Evolutionary conservation across 2,888 invertebrate genomes (phyloP), one percentile per base, ranked within the genome.

Genomic region (Oligia latruncula): DNA sequence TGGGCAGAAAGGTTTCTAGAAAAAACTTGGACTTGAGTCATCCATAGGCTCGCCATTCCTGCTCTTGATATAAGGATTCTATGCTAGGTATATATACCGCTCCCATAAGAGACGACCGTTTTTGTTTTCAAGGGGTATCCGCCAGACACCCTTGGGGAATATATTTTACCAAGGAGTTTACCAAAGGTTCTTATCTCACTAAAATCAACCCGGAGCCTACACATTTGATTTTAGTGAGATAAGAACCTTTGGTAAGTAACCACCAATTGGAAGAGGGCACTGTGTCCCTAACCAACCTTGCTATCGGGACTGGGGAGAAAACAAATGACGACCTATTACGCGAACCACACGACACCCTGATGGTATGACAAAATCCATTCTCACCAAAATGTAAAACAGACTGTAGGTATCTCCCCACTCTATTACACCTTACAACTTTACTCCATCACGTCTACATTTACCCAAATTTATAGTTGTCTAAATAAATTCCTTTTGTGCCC

Each of bases 401-500:
- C 29, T 43, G 17, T 13, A 6, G 60, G 64, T 80, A 71, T 43
- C 75, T 65, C 23, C 20, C 15, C 62, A 71, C 76, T 84, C 71
- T 71, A 81, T 78, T 46, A 78, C 49, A 52, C 58, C 64, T 64
- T 43, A 74, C 66, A 60, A 73, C 52, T 84, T 67, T 40, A 73
- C 83, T 79, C 58, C 83, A 85, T 81, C 71, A 66, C 80, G 74
- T 78, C 76, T 70, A 76, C 77, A 70, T 80, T 82, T 68, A 83
- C 72, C 74, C 29, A n/a, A 88, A 88, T 88, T 84, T 87, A 89
- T 88, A 86, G 86, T 90, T 83, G 66, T 78, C 78, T 87, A 78
- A 88, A 90, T 90, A 88, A 87, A 90, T 86, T 88, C 87, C 89
- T 84, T 83, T 84, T 81, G 86, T 78, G 81, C 80, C 62, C 87